Conservation (phyloP, 2,113 vertebrate species). For the Apodemus speciosus region DNA sequence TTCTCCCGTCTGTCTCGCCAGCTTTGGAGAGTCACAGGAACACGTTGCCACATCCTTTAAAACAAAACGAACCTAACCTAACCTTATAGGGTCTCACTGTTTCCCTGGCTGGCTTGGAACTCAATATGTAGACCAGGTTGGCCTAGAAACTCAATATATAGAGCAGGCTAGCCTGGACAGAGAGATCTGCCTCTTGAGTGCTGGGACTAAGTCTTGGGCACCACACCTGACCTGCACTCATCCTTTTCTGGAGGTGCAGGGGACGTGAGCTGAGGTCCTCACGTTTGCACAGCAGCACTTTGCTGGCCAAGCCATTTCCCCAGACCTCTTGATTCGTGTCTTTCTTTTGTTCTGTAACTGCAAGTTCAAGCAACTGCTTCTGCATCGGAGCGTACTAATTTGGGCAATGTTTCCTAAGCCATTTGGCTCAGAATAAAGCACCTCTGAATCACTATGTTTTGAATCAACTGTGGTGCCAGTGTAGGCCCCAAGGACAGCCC, state of each 20-base stretch:
- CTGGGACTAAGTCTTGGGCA: neutral
- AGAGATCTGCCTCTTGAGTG: neutral
- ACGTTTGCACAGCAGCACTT: neutral
- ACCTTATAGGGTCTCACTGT: neutral
- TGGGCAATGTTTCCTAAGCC: neutral
- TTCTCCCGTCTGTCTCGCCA: neutral
- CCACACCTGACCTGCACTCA: neutral
- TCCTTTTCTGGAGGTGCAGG: neutral
- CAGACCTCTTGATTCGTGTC: neutral
- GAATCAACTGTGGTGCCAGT: neutral
- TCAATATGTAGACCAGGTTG: neutral
- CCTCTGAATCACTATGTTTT: neutral
- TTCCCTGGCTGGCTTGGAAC: neutral
- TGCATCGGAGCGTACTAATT: neutral
- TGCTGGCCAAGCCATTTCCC: neutral
- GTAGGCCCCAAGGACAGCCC: neutral
- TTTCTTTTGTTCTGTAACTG: neutral
- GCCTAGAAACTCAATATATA: neutral
- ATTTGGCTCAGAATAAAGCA: neutral
- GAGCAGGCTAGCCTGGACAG: neutral
- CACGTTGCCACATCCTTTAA: neutral
- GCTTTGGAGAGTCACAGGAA: neutral
- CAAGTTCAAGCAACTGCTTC: neutral
- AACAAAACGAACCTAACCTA: neutral
- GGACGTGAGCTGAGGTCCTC: neutral